phyloP scores from a whole-genome alignment of 2,797 vertebrate genomes.

The Anabacerthia variegaticeps region DNA sequence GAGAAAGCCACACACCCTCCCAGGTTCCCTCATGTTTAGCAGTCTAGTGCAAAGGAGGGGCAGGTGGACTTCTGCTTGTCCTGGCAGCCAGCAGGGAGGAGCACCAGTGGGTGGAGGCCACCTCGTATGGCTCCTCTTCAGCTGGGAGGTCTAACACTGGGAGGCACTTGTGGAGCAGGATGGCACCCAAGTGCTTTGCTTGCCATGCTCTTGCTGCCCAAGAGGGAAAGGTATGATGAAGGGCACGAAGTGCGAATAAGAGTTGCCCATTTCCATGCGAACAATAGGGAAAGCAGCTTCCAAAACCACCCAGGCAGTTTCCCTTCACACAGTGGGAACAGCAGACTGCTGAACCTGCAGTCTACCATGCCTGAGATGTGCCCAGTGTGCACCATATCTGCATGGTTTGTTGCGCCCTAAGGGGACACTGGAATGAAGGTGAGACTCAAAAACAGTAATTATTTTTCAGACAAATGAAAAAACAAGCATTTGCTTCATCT shows the following conservation, averaged over 20 bases:
- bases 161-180: neutral
- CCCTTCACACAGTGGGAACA: neutral
- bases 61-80: neutral
- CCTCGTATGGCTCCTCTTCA: neutral
- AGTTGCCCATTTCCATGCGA: neutral
- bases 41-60: neutral
- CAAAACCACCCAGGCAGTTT: neutral
- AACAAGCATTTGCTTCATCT: neutral
- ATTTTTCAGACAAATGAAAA: neutral
- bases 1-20: neutral
- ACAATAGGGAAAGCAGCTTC: neutral
- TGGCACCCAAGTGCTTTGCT: neutral
- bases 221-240: neutral
- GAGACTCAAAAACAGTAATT: neutral
- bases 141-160: neutral
- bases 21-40: neutral
- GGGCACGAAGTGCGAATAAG: neutral
- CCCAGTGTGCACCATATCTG: neutral
- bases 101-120: rapidly evolving
- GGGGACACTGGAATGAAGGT: neutral
- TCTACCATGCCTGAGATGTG: neutral
- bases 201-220: neutral
- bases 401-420: neutral
- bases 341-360: neutral
- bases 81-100: neutral